Base-by-base conservation (phyloP, 2,797 vertebrate genomes). In the Pelodytes ibericus region DNA sequence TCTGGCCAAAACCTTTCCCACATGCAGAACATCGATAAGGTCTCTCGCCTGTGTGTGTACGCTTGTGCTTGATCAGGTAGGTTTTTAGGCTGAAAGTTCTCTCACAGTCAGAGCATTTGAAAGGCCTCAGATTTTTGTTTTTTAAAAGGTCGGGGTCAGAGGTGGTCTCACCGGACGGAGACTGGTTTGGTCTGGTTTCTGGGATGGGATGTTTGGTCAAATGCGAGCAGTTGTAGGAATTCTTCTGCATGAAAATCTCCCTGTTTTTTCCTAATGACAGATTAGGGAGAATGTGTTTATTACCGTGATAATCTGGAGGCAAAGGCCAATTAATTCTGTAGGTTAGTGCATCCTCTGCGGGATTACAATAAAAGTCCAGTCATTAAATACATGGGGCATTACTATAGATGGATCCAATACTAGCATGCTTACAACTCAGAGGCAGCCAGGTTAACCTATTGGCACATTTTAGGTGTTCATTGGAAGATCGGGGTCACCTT, bases 201-300 rank as follows among this genome's bases (percentile, higher is more conserved):
- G 60, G 27, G 22, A 62, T 62, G 60, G 13, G 36, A 33, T 2
- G 1, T 24, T 39, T 33, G 56, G 56, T 18, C 56, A 58, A 26
- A n/a, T 58, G 56, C 56, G 24, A 24, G 7, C 3, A 9, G 56
- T 58, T 26, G n/a, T n/a, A n/a, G 22, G 25, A 2, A 58, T 58
- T 58, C 56, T 26, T 58, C 56, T 58, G 56, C 11, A 22, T 58
- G 56, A 27, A 58, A 58, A 15, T 11, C 24, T 58, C 56, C 56
- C 56, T 58, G 56, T 58, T 58, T 58, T 26, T 58, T 58, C 24
- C 56, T 53, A 53, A 53, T 58, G 56, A 58, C 24, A 11, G 56
- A 8, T 58, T 24, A 26, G 56, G 56, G 7, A 27, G 24, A 27
- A 26, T 58, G 56, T 58, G 24, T 58, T 58, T 58, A 58, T 26